Base-by-base conservation (phyloP, 2,888 invertebrate species). In the Synanthedon formicaeformis region DNA sequence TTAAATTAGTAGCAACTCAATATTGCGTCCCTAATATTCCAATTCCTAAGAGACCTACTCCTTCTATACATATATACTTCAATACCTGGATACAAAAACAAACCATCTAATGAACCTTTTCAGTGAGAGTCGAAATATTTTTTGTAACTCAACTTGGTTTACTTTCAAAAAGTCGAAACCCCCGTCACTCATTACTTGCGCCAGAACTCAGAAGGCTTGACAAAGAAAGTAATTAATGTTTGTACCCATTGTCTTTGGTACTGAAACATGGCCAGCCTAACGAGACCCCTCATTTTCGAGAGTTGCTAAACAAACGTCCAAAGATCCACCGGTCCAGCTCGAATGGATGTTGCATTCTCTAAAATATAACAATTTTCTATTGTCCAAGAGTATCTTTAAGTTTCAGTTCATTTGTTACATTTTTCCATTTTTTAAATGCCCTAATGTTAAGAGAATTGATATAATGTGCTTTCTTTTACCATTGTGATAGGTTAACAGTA, bases 221-320 rank as follows among this genome's bases (percentile, higher is more conserved):
- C 81, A 84, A 83, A 82, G 84, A 78, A 81, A 81, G 79, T 81
- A 84, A 85, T 85, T 85, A 85, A 85, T 81, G 81, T 79, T 81
- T 78, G 72, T 71, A 62, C 64, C 73, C 69, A 81, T 85, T 85
- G 84, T 85, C 75, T 81, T 71, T 68, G 67, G 69, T 67, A 34
- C 74, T 75, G 74, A 75, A 65, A 64, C 72, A 67, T 58, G 57
- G 57, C 81, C 80, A 70, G 57, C 54, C 11, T 64, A 67, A 52
- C 61, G 56, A 62, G 74, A 69, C 60, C 64, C 58, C 49, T 56
- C 55, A 49, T 51, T 50, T 53, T 55, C 57, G 52, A 59, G 59
- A 52, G 18, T 53, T 52, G 57, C 60, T 58, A 57, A 56, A 53
- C 51, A 51, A 51, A 52, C 55, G 54, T 54, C 69, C 65, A 58